phyloP scores from a whole-genome alignment of 2,797 vertebrate species.

The Chromis chromis region DNA sequence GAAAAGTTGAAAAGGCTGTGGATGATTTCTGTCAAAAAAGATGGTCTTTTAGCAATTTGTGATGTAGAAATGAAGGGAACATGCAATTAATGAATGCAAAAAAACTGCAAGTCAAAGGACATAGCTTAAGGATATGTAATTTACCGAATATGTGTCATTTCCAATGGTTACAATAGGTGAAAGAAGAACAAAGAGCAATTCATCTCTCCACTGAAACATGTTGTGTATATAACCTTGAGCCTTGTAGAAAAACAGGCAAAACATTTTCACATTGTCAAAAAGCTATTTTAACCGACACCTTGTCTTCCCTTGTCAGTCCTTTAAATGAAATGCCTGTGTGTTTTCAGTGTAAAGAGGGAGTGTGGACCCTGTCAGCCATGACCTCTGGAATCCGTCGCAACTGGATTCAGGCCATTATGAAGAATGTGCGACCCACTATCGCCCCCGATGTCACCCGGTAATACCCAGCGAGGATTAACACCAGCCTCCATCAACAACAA shows the following conservation, averaged over 20 bases:
- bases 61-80: not conserved
- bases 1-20: not conserved
- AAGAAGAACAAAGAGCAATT: too few relatives aligned
- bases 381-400: conserved; percentile 97
- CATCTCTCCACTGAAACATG: too few relatives aligned
- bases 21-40: not conserved
- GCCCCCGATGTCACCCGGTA: conserved; percentile 97
- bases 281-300: conserved; percentile 28
- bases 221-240: not conserved
- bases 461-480: conserved; percentile 66
- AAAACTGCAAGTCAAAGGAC: not conserved
- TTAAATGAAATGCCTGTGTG: conserved; percentile 35
- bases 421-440: conserved; percentile 92
- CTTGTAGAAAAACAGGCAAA: not conserved
- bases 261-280: conserved; percentile 6
- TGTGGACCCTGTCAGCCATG: conserved; percentile 96
- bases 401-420: conserved; percentile 99
- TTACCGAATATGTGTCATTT: too few relatives aligned
- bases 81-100: not conserved
- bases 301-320: conserved; percentile 26
- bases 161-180: too few relatives aligned
- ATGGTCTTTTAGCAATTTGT: not conserved
- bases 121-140: too few relatives aligned
- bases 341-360: conserved; percentile 92
- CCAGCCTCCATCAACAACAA: conserved; percentile 41